Percentiles rank a stretch among this genome's conserved stretches.
phyloP scores from a whole-genome alignment of 2,113 vertebrate species.

The Macquaria australasica region DNA sequence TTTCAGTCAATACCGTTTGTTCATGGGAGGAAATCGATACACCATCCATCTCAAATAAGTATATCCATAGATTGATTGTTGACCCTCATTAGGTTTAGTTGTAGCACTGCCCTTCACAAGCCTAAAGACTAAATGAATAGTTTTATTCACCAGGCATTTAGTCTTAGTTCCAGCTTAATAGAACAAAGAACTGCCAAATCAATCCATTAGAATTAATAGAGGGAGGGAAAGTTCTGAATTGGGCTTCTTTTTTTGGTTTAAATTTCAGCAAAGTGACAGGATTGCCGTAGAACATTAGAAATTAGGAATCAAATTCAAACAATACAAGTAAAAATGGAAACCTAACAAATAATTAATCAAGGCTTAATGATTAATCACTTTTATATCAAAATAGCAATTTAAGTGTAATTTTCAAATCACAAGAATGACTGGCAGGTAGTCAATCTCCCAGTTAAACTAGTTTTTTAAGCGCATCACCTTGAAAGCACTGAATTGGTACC shows the following conservation, averaged over 20 bases:
- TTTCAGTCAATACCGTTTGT: constrained; percentile 37
- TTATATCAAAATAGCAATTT: neutral
- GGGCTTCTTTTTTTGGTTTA: neutral
- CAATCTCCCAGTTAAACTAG: neutral
- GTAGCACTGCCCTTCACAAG: neutral
- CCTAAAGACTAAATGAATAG: neutral
- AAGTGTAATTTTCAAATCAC: neutral
- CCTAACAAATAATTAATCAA: neutral
- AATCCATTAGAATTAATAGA: neutral
- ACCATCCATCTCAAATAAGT: constrained; percentile 22
- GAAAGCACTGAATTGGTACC: neutral
- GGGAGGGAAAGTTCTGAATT: no score
- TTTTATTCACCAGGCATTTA: neutral
- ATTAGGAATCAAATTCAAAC: neutral
- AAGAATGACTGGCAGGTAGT: no score
- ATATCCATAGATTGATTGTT: constrained; percentile 46
- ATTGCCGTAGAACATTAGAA: neutral
- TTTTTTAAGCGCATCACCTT: neutral
- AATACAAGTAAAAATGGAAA: neutral
- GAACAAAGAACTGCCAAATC: neutral
- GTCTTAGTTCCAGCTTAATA: constrained; percentile 1
- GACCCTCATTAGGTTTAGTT: constrained; percentile 8
- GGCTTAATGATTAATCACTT: neutral
- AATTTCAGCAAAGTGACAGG: neutral
- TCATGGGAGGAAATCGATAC: constrained; percentile 29